Base-by-base conservation (phyloP, 64 coral and sea anemone species). In the Montipora foliosa region DNA sequence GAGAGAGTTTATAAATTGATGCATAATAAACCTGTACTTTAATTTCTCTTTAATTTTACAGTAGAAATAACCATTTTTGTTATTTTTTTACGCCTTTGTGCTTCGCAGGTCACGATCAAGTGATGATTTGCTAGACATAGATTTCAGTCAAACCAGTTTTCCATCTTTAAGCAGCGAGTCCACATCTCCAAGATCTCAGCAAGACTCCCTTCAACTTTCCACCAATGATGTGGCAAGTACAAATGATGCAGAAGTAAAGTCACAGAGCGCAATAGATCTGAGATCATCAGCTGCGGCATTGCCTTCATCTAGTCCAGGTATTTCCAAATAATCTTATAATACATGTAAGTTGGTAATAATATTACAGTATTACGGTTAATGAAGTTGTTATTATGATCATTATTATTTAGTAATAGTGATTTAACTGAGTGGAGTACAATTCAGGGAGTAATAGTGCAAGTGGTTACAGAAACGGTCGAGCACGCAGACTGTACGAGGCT, bases 41-140 rank as follows among this genome's bases (percentile, higher is more conserved):
- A 37, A 37, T 37, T 37, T 37, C 29, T 37, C 29, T 37, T 37
- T 37, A 37, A 37, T 37, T 37, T 37, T 37, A 37, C 2, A 37
- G 29, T 37, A 37, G 29, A 37, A 37, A 37, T 37, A 1, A 37
- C 29, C 29, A 37, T 37, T 29, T 67, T 11, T 67, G 8, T 88
- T 21, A 19, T 22, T 77, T 57, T 87, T 77, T 14, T 51, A 2
- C 0, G 1, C 29, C 1, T 37, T 37, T 37, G 29, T 37, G 29
- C 29, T 37, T 37, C 29, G 1, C 44, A 93, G 91, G 15, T 93
- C 75, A 49, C 71, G 91, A 67, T 93, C 91, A 60, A 93, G 91
- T 80, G 91, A 93, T 87, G 91, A 93, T 52, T 72, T 93, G 57
- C 8, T 93, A 10, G 91, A 93, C 25, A 93, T 93, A 17, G 80